These are phyloP conservation scores for Amorpha juglandis DNA, from an alignment of 2,888 invertebrate genomes.

Conservation along the genomic window DNA sequence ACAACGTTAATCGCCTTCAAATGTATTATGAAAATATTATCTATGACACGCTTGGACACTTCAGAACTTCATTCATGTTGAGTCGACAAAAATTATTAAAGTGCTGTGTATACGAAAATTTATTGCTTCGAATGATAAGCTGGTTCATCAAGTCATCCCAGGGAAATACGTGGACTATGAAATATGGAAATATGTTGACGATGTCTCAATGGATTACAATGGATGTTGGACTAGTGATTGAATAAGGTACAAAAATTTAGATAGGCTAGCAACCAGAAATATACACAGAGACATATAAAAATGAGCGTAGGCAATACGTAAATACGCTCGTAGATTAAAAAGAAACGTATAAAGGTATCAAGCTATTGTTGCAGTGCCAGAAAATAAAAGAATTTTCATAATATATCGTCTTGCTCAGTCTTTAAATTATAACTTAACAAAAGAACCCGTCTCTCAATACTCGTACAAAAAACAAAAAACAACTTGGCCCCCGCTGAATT, in stretches of 20 bases:
- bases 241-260: too few relatives aligned
- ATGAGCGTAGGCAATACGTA: too few relatives aligned
- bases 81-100: neutral
- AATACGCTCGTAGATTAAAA: too few relatives aligned
- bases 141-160: too few relatives aligned
- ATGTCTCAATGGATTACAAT: too few relatives aligned
- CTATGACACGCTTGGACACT: conserved; percentile 57
- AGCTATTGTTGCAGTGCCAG: neutral
- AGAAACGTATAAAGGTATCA: neutral
- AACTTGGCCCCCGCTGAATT: conserved; percentile 1
- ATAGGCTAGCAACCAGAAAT: too few relatives aligned
- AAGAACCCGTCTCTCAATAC: neutral
- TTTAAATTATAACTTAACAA: neutral
- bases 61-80: conserved; percentile 34
- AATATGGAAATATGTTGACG: too few relatives aligned
- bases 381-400: neutral
- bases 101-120: too few relatives aligned
- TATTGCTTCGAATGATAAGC: too few relatives aligned
- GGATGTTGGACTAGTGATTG: too few relatives aligned
- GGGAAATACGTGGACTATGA: too few relatives aligned
- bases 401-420: neutral
- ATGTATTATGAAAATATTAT: conserved; percentile 62
- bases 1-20: conserved; percentile 62
- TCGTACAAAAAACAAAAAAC: conserved; percentile 3
- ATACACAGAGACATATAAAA: too few relatives aligned